Conservation (phyloP, 2,888 invertebrate genomes). For the Polyommatus iphigenia region DNA sequence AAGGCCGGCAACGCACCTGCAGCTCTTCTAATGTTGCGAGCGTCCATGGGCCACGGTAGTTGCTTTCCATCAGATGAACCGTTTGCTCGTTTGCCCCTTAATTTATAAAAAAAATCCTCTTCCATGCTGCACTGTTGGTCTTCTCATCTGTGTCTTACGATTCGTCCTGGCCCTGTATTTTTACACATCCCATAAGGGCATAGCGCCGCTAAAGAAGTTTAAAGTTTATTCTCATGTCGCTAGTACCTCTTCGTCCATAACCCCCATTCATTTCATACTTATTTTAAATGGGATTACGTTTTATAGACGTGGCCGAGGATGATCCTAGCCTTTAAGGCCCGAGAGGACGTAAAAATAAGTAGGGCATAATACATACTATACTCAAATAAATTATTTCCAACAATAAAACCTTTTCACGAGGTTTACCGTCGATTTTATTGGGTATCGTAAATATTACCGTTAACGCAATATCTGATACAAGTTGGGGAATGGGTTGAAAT, state of each 20-base stretch:
- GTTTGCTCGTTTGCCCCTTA: too few species aligned
- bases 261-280: background rate
- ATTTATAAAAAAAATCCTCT: too few species aligned
- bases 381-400: conserved; percentile 15
- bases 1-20: too few species aligned
- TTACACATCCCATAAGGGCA: too few species aligned
- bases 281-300: conserved; percentile 1
- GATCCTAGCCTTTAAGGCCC: background rate
- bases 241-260: background rate
- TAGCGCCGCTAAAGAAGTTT: too few species aligned
- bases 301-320: background rate
- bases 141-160: too few species aligned
- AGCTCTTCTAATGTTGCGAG: too few species aligned
- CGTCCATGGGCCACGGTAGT: too few species aligned
- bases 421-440: conserved; percentile 7
- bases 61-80: too few species aligned
- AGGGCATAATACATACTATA: conserved; percentile 2
- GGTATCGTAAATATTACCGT: conserved; percentile 5
- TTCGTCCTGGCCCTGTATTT: too few species aligned
- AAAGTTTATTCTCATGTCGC: background rate
- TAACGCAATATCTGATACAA: conserved; percentile 9
- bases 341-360: conserved; percentile 5
- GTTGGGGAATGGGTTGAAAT: background rate
- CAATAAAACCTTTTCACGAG: background rate
- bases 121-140: too few species aligned